These are phyloP conservation scores for Charina bottae DNA, from an alignment of 2,113 vertebrate species.

Conservation along the genomic window DNA sequence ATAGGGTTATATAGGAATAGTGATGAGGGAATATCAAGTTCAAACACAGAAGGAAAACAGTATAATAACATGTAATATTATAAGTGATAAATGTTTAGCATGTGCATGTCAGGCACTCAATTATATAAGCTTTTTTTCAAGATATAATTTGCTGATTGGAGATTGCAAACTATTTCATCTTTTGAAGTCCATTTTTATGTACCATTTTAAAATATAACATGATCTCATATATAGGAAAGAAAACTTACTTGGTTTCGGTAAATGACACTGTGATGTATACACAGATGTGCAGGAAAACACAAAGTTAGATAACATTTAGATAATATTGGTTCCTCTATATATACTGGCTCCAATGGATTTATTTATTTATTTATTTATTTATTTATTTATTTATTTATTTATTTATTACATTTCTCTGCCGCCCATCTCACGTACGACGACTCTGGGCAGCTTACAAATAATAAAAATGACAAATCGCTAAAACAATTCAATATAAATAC, in stretches of 20 bases:
- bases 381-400: too few relatives aligned
- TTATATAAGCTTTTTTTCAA: neutral
- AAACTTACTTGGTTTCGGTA: neutral
- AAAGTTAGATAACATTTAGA: neutral
- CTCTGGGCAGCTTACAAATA: too few relatives aligned
- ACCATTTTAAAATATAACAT: neutral
- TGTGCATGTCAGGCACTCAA: rapidly evolving
- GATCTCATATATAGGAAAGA: neutral
- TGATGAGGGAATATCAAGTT: neutral
- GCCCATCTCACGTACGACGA: too few relatives aligned
- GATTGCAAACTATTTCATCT: neutral
- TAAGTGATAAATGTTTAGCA: neutral
- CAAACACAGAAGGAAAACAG: neutral
- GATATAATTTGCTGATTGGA: neutral
- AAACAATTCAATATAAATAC: too few relatives aligned
- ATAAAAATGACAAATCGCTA: too few relatives aligned
- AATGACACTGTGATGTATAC: neutral
- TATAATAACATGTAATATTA: neutral
- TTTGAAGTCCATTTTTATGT: neutral
- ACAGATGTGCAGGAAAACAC: neutral
- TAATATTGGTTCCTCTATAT: neutral
- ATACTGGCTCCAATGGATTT: neutral
- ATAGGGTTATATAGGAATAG: neutral
- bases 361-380: too few relatives aligned
- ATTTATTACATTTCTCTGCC: too few relatives aligned